Percentiles rank a stretch among this genome's conserved stretches.
Evolutionary conservation across 2,797 vertebrate genomes (phyloP).

Genomic region (Phoeniculus purpureus): DNA sequence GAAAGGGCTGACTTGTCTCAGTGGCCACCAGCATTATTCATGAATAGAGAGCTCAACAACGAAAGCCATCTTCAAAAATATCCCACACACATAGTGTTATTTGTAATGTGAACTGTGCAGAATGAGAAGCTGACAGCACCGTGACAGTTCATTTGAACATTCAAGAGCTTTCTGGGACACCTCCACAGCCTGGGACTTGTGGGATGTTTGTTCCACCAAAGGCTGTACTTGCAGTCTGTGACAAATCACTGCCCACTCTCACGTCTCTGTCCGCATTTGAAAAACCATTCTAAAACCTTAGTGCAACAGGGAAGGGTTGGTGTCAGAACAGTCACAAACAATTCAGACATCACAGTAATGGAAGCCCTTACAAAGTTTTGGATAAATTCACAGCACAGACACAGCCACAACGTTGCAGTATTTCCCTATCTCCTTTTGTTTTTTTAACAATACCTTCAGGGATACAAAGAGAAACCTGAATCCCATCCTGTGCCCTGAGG

Average conservation of each 20-base stretch:
- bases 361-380: not conserved
- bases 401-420: not conserved
- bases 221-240: not conserved
- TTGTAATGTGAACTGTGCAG: not conserved
- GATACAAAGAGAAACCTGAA: not conserved
- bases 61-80: constrained; percentile 18
- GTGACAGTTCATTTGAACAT: not conserved
- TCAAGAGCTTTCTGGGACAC: constrained; percentile 2
- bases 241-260: not conserved
- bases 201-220: not conserved
- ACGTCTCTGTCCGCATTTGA: not conserved
- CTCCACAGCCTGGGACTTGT: not conserved
- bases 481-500: fast-evolving
- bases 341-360: not conserved
- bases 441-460: not conserved
- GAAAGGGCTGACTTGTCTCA: not conserved
- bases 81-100: not conserved
- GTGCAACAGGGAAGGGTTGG: not conserved
- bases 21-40: not conserved
- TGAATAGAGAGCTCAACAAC: not conserved
- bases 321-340: not conserved
- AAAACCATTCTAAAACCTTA: not conserved
- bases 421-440: not conserved
- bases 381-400: not conserved
- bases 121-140: not conserved